Evolutionary conservation across 1,140 invertebrate species (phyloP).

Genomic region (Hyposmocoma kahamanoa): DNA sequence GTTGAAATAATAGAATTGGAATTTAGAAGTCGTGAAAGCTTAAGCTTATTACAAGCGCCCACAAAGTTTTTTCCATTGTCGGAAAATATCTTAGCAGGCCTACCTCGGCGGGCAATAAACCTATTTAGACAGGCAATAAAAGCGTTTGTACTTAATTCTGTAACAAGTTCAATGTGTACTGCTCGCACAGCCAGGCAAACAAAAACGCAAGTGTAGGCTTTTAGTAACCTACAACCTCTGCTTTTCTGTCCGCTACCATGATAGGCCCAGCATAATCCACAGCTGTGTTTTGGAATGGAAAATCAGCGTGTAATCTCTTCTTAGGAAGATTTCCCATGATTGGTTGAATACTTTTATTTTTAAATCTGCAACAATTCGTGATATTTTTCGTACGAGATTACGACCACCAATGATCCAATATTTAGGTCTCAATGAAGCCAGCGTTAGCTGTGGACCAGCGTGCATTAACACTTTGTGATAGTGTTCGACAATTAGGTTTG

Average conservation of each 20-base stretch:
- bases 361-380: constrained; percentile 6
- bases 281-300: constrained; percentile 1
- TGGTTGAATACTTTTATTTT: constrained; percentile 1
- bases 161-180: constrained; percentile 7
- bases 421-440: constrained; percentile 17
- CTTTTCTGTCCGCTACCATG: constrained; percentile 1
- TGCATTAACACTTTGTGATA: constrained; percentile 29
- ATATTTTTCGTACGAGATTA: constrained; percentile 3
- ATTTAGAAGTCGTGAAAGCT: constrained; percentile 3
- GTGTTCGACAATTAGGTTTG: constrained; percentile 21
- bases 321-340: constrained; percentile 8
- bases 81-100: constrained; percentile 2
- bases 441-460: constrained; percentile 21
- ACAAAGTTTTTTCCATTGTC: constrained; percentile 6
- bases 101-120: constrained; percentile 4
- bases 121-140: constrained; percentile 2
- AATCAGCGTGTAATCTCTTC: not conserved
- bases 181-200: constrained; percentile 5
- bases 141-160: constrained; percentile 3
- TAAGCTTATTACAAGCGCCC: constrained; percentile 4
- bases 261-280: constrained; percentile 6
- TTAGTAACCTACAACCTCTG: constrained; percentile 1
- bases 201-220: constrained; percentile 8
- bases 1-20: not conserved
- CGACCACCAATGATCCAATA: constrained; percentile 28